Evolutionary conservation across 2,888 invertebrate species (phyloP), one percentile per base, ranked within the genome.

Genomic region (Strigamia transsilvanica): DNA sequence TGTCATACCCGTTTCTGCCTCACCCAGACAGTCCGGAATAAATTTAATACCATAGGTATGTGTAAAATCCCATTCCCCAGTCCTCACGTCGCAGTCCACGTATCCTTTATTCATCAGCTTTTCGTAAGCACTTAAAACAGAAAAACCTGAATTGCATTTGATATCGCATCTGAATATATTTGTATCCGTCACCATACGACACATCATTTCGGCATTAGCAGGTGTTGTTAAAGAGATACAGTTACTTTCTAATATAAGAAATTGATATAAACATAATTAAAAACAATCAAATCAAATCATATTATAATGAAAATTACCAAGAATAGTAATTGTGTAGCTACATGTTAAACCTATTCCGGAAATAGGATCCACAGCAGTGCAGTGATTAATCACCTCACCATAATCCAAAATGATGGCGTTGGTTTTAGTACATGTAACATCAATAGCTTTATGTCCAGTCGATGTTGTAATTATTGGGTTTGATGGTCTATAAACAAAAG

Each of bases 61-160:
- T 9, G 5, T 38, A 23, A 80, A 80, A 80, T 80, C 80, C 80
- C 80, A 80, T 42, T 41, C 18, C 4, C 46, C 80, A 6, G 5
- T 80, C 13, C 15, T 13, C 21, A 21, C 41, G 21, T 80, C 42
- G 42, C 80, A 80, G 9, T 41, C 27, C 21, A 42, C 41, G 4
- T 80, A 23, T n/a, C 46, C 42, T 42, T 42, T 80, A 15, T 42
- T n/a, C 42, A 38, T 38, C 38, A 80, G 10, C 18, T 2, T 41
- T 41, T 38, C 21, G 21, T 46, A 80, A 38, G 2, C n/a, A 0
- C 42, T 21, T 15, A 42, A 46, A 13, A 80, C 13, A 12, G 1
- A n/a, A 46, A 12, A 80, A 9, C 46, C 46, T 46, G 18, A 10
- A 7, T 42, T 3, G 41, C 80, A 80, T 4, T 2, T 13, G 18